A percentile compares a stretch with the other conserved stretches of the same genome.
These are phyloP conservation scores for Acropternis orthonyx DNA, from an alignment of 2,797 vertebrate genomes.

Conservation along the genomic window DNA sequence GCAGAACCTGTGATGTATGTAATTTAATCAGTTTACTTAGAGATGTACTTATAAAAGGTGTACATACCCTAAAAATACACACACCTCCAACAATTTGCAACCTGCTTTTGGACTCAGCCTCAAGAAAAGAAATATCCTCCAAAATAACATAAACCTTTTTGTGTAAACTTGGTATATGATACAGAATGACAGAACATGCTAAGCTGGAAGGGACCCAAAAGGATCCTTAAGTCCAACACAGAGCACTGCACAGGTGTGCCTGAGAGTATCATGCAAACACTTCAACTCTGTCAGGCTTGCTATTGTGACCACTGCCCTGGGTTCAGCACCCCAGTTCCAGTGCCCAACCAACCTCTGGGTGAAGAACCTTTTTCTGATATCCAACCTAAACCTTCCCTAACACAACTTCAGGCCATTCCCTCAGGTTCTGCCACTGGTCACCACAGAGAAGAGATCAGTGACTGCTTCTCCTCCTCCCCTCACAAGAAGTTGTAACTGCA, in stretches of 20 bases:
- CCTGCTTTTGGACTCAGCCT: neutral
- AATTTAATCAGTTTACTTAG: neutral
- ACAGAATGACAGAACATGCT: neutral
- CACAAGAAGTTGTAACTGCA: neutral
- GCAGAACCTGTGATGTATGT: neutral
- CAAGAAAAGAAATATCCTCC: neutral
- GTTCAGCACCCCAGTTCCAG: neutral
- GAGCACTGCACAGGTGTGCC: neutral
- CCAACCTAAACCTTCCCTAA: neutral
- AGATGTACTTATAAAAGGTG: neutral
- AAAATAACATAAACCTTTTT: neutral
- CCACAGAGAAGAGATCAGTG: neutral
- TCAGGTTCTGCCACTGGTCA: neutral
- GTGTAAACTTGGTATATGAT: neutral
- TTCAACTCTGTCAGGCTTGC: neutral
- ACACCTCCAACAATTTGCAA: neutral
- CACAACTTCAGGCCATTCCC: neutral
- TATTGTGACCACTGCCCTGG: neutral
- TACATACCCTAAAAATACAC: neutral
- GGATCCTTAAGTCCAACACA: neutral
- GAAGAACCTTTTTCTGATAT: neutral
- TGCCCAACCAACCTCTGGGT: neutral
- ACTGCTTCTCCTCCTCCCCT: neutral
- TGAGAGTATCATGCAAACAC: neutral
- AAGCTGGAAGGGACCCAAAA: neutral